These are phyloP conservation scores for Coronaproctus castanopsis DNA, from an alignment of 2,888 invertebrate genomes.

Conservation along the genomic window DNA sequence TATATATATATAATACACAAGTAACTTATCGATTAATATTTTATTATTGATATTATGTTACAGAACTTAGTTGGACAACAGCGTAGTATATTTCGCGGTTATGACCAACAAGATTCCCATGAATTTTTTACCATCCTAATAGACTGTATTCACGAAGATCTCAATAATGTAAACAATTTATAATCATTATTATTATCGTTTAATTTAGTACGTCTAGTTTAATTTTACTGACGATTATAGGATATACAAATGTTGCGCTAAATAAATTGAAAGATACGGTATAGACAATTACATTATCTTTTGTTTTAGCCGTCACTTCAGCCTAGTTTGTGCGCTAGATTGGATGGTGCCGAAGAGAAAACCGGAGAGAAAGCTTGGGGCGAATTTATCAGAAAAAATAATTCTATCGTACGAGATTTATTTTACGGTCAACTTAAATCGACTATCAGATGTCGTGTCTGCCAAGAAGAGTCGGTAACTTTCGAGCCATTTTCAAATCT, in stretches of 20 bases:
- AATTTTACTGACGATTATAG: too few relatives aligned
- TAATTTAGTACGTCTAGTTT: too few relatives aligned
- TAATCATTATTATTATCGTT: too few relatives aligned
- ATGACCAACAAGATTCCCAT: constrained; percentile 77
- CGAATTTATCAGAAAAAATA: constrained; percentile 45
- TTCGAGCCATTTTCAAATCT: constrained; percentile 76
- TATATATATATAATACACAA: too few relatives aligned
- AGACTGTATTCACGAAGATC: constrained; percentile 72
- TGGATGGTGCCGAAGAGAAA: constrained; percentile 25
- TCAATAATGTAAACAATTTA: constrained; percentile 45
- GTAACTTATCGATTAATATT: too few relatives aligned
- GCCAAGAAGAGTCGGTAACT: constrained; percentile 53
- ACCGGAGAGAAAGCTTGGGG: constrained; percentile 43
- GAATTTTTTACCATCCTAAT: constrained; percentile 74
- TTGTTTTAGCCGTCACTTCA: too few relatives aligned
- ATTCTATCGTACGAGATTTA: constrained; percentile 49
- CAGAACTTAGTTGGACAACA: constrained; percentile 15
- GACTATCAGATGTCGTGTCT: constrained; percentile 52
- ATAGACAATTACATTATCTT: too few relatives aligned
- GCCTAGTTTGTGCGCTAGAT: constrained; percentile 21
- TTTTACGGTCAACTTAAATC: constrained; percentile 77
- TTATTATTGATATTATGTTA: too few relatives aligned
- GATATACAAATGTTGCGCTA: too few relatives aligned
- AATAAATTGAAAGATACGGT: too few relatives aligned
- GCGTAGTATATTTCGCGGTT: constrained; percentile 38